phyloP scores from a whole-genome alignment of 2,797 vertebrate genomes.

The Halcyon badia region DNA sequence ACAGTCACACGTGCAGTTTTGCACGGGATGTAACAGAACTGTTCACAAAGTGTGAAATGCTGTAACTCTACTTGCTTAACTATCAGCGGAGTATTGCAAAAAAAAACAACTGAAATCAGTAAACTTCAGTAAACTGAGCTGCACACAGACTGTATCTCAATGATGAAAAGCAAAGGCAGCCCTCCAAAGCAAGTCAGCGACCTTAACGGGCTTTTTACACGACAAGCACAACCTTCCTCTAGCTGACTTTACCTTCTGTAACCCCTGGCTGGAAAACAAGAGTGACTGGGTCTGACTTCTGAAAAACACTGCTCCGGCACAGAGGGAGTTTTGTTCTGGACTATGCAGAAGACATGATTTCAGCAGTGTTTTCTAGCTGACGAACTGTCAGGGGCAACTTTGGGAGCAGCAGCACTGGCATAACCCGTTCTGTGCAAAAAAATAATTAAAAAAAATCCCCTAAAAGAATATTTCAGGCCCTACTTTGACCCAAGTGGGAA shows the following conservation, averaged over 20 bases:
- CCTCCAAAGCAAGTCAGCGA: background rate
- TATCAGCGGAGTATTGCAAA: background rate
- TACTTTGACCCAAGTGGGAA: background rate
- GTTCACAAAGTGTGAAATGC: background rate
- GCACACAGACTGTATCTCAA: background rate
- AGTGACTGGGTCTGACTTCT: background rate
- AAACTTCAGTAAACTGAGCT: background rate
- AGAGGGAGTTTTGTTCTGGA: slow-evolving; percentile 27
- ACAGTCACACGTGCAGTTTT: background rate
- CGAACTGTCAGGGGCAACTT: background rate
- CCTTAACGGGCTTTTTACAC: background rate
- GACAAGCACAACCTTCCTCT: background rate
- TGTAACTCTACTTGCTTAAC: background rate
- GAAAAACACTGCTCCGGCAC: background rate
- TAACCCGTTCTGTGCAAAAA: background rate
- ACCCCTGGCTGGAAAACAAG: background rate
- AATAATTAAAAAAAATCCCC: no score
- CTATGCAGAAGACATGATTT: background rate
- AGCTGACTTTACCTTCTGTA: background rate
- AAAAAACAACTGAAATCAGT: background rate
- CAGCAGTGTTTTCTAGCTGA: background rate
- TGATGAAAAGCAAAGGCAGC: background rate
- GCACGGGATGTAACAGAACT: background rate
- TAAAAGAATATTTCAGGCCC: background rate
- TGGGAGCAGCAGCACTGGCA: background rate